Evolutionary conservation across 2,888 invertebrate species (phyloP).

Genomic region (Xylophagus ater): DNA sequence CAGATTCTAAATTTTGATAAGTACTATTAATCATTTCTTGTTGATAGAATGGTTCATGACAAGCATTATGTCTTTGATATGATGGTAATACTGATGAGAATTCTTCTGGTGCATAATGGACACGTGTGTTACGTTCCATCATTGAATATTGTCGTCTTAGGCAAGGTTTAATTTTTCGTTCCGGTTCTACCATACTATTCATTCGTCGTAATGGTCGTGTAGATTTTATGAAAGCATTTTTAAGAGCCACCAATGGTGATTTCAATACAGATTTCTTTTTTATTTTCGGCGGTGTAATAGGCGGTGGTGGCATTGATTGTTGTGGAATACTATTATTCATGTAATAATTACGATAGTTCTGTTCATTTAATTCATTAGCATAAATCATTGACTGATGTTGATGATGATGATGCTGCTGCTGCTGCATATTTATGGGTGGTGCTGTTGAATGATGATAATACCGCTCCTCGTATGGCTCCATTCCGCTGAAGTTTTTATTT

Average conservation of each 20-base stretch:
- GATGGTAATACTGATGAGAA: neutral
- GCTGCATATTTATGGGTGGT: constrained; percentile 18
- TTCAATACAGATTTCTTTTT: constrained; percentile 38
- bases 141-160: constrained; percentile 37
- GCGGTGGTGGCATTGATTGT: constrained; percentile 23
- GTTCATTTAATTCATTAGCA: constrained; percentile 13
- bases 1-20: constrained; percentile 35
- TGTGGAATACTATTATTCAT: constrained; percentile 3
- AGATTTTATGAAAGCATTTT: constrained; percentile 36
- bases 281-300: constrained; percentile 30
- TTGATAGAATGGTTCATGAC: constrained; percentile 19
- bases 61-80: neutral
- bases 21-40: constrained; percentile 32
- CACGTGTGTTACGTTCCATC: constrained; percentile 34
- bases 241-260: constrained; percentile 34
- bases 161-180: constrained; percentile 28
- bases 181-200: constrained; percentile 38
- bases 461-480: constrained; percentile 36
- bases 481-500: constrained; percentile 28
- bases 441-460: constrained; percentile 28
- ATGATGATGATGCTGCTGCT: constrained; percentile 17
- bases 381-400: constrained; percentile 13
- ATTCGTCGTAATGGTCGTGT: constrained; percentile 36
- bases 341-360: constrained; percentile 16
- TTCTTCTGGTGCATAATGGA: constrained; percentile 34